phyloP scores from a whole-genome alignment of 1,140 invertebrate species.

The Drosophila serrata region DNA sequence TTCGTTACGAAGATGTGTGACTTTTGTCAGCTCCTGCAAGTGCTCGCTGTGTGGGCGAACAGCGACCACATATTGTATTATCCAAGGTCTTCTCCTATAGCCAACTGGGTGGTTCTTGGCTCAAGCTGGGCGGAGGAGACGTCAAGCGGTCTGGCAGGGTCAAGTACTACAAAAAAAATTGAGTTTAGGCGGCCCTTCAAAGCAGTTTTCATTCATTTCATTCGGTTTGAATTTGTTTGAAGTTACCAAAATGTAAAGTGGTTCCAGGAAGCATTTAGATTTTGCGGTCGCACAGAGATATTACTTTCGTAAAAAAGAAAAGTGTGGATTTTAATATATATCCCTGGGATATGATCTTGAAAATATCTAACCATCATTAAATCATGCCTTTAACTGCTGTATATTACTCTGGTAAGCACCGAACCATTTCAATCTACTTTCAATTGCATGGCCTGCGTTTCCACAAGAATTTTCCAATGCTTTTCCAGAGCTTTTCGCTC shows the following conservation, averaged over 20 bases:
- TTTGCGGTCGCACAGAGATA: not conserved
- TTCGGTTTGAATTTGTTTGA: not conserved
- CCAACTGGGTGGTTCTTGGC: constrained; percentile 16
- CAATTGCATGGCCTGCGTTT: not conserved
- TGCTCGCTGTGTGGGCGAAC: constrained; percentile 60
- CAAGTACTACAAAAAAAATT: constrained; percentile 7
- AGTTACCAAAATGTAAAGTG: constrained; percentile 1
- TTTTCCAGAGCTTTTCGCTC: constrained; percentile 4
- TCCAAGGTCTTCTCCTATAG: not conserved
- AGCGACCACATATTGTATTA: constrained; percentile 60
- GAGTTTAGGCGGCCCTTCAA: constrained; percentile 16
- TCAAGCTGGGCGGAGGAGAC: constrained; percentile 34
- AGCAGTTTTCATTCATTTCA: constrained; percentile 1
- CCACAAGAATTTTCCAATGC: constrained; percentile 6
- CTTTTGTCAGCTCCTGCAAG: constrained; percentile 48
- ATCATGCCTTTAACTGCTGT: not conserved
- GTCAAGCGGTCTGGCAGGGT: constrained; percentile 42
- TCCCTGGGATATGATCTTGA: not conserved
- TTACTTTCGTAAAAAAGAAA: not conserved
- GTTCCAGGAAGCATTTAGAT: constrained; percentile 2
- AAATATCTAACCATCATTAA: constrained; percentile 13
- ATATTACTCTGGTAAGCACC: constrained; percentile 6
- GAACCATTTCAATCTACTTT: constrained; percentile 13
- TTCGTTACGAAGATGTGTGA: constrained; percentile 82
- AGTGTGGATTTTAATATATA: not conserved